phyloP scores from a whole-genome alignment of 2,797 vertebrate genomes.

The Steatocranus sp. region DNA sequence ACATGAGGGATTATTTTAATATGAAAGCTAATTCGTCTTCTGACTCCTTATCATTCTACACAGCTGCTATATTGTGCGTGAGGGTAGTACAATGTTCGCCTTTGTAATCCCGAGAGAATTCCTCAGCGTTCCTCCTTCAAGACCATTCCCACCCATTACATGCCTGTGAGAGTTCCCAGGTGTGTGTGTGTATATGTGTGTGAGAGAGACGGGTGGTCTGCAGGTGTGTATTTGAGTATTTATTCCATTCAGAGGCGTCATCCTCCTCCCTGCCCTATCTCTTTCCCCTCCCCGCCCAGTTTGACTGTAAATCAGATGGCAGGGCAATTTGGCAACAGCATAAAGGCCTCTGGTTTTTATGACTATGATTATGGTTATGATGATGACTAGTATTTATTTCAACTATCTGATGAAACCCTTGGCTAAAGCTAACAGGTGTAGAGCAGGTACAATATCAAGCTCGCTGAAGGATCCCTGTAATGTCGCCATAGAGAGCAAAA shows the following conservation, averaged over 20 bases:
- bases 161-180: conserved; percentile 54
- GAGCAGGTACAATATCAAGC: conserved; percentile 73
- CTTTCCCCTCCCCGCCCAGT: conserved; percentile 21
- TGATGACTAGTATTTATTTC: conserved; percentile 79
- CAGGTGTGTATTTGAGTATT: conserved; percentile 64
- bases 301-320: conserved; percentile 74
- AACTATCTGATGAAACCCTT: conserved; percentile 76
- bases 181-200: conserved; percentile 47
- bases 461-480: conserved; percentile 77
- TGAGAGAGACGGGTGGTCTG: conserved; percentile 42
- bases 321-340: conserved; percentile 72
- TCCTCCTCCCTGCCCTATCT: conserved; percentile 40
- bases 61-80: conserved; percentile 62
- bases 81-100: conserved; percentile 64
- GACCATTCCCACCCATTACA: conserved; percentile 40
- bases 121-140: conserved; percentile 35
- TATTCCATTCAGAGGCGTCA: conserved; percentile 40
- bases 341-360: conserved; percentile 72
- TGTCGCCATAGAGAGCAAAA: conserved; percentile 51
- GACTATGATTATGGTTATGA: conserved; percentile 78
- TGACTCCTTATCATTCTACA: conserved; percentile 49
- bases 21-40: conserved; percentile 53
- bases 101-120: conserved; percentile 70
- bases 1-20: conserved; percentile 66
- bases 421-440: conserved; percentile 77